Conservation (phyloP, 2,113 vertebrate species). For the Donacobius atricapilla region DNA sequence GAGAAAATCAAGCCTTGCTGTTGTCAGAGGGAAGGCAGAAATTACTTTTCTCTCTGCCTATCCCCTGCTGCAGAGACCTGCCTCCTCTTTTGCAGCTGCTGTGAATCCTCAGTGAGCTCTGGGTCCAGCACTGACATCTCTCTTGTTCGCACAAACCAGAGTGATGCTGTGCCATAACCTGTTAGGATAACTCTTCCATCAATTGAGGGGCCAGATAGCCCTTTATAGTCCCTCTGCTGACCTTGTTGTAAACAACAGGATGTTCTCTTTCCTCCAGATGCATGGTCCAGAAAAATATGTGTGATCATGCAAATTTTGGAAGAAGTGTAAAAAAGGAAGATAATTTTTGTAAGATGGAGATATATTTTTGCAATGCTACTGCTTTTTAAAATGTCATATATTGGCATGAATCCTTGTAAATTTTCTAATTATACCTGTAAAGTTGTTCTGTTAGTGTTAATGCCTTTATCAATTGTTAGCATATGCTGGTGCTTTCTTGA, state of each 20-base stretch:
- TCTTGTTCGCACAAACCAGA: background rate
- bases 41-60: background rate
- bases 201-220: background rate
- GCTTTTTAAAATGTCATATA: background rate
- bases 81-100: background rate
- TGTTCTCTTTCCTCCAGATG: background rate
- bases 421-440: background rate
- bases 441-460: background rate
- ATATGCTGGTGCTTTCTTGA: fast-evolving
- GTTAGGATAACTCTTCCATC: background rate
- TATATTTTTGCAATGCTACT: background rate
- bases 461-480: background rate
- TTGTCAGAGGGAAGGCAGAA: background rate
- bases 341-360: background rate
- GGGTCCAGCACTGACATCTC: background rate
- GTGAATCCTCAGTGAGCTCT: background rate
- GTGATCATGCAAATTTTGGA: background rate
- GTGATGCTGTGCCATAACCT: no score
- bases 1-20: background rate
- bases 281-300: background rate
- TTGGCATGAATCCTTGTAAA: background rate
- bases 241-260: background rate
- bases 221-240: background rate
- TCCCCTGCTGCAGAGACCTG: background rate
- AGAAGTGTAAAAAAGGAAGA: background rate